Evolutionary conservation across 2,888 invertebrate genomes (phyloP), one percentile per base, ranked within the genome.

Genomic region (Drosophila affinis): DNA sequence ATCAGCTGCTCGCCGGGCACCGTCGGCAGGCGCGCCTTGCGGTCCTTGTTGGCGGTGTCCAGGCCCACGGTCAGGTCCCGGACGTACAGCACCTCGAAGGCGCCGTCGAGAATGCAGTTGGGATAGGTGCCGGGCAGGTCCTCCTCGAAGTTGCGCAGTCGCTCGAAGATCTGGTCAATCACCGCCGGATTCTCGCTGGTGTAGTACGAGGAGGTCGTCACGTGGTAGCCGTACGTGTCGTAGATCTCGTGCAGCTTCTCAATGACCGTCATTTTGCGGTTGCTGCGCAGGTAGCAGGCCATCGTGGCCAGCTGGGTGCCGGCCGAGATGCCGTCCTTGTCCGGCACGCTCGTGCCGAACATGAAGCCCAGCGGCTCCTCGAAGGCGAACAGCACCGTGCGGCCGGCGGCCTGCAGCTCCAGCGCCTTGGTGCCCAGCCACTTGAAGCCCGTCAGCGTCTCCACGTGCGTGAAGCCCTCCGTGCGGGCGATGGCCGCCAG

Each of bases 341-440:
- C 99, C 2, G 98, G 93, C 7, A 98, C 97, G 5, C 93, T 93
- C 3, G 94, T 93, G 9, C 96, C 96, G 90, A 97, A 97, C 99
- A 99, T 99, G 91, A 97, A 99, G 0, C 99, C 99, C 88, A 99
- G 98, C 0, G 99, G 98, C 92, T 99, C 99, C 91, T 99, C 99
- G 92, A 96, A 99, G 0, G 98, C 98, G 92, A 99, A 98, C 53
- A 99, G 92, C 0, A 98, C 96, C 6, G 93, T 92, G 82, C 97
- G 96, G n/a, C 95, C 96, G 64, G 95, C 91, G 53, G 94, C 93
- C 45, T 95, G 92, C 54, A 99, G 92, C 9, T 98, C 94, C 45
- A 95, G 92, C 0, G 96, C 94, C 85, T 94, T 94, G 92, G 98
- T 99, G 3, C 94, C 99, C 97, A 99, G 98, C 99, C 99, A 99